A percentile compares a stretch with the other conserved stretches of the same genome.
Conservation (phyloP, 1,140 invertebrate genomes). For the Apis dorsata region DNA sequence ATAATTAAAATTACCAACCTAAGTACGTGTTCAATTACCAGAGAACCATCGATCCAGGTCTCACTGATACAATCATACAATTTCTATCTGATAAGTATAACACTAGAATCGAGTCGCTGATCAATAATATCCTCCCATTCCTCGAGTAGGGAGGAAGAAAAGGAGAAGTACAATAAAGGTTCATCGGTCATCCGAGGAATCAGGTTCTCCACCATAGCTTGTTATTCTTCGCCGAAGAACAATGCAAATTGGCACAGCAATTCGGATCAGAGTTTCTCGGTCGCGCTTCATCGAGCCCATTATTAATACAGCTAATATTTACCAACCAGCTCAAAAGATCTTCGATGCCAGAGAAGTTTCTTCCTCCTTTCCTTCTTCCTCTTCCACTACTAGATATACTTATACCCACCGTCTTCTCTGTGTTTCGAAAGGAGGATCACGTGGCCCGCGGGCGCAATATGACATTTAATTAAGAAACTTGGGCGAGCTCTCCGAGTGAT, state of each 20-base stretch:
- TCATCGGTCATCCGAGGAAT: constrained; percentile 16
- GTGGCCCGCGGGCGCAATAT: constrained; percentile 70
- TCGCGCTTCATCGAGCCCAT: constrained; percentile 38
- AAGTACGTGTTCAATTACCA: background rate
- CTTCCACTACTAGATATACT: too few species aligned
- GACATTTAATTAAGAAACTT: constrained; percentile 80
- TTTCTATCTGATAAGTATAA: constrained; percentile 11
- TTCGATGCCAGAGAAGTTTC: background rate
- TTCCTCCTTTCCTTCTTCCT: background rate
- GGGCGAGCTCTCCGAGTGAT: constrained; percentile 71
- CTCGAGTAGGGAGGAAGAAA: background rate
- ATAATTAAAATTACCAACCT: background rate
- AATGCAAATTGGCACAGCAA: constrained; percentile 47
- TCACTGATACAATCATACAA: too few species aligned
- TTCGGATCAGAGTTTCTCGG: constrained; percentile 26
- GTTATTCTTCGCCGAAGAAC: constrained; percentile 42
- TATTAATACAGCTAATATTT: constrained; percentile 51
- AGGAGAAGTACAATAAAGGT: background rate
- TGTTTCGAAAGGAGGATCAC: background rate
- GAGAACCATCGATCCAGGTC: background rate
- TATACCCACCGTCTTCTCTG: background rate
- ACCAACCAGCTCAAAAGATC: constrained; percentile 37
- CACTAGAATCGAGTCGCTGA: background rate
- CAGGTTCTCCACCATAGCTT: constrained; percentile 17
- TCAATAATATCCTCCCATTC: background rate